Base-by-base conservation (phyloP, 2,113 vertebrate species). In the Callionymus lyra region DNA sequence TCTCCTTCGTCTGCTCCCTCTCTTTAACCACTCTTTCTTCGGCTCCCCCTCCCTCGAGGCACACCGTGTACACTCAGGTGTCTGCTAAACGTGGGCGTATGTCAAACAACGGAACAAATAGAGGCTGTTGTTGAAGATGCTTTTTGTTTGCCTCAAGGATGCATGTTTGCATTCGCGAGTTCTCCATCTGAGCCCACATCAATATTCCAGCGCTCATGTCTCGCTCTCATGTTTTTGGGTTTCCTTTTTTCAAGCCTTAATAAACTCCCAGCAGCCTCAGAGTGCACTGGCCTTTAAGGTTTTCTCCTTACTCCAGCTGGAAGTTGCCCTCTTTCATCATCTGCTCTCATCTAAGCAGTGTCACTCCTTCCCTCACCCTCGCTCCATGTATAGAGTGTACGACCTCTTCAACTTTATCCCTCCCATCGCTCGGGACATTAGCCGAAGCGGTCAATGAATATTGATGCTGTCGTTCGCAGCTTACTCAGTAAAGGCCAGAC, bases 371-470 rank as follows among this genome's bases (percentile, higher is more conserved):
- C n/a, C 53, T 27, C 31, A 18, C 57, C 48, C 27, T 1, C 41
- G 57, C 50, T 37, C 10, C 43, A 46, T 2, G 12, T 45, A 59
- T 69, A 59, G 72, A 74, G 68, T 62, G 61, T 60, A 53, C 44
- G 74, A 77, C 81, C 74, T 81, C 76, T 77, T 75, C 59, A 72
- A 74, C 77, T 80, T 72, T 68, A 77, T 80, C 67, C 64, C 45
- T 46, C 48, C 56, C 32, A 39, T 71, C 73, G 17, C 73, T 16
- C 16, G 76, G 67, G 81, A 80, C 71, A 55, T 65, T 61, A 78
- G 69, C 65, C 43, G 1, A 59, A 58, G 70, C 59, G 19, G 63
- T 79, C 52, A 61, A 75, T 84, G 76, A 78, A 82, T 84, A 79
- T 81, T 79, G 72, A 84, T 82, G 74, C 73, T 70, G 59, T 74